Conservation (phyloP, 2,797 vertebrate species). For the Bovichtus diacanthus region DNA sequence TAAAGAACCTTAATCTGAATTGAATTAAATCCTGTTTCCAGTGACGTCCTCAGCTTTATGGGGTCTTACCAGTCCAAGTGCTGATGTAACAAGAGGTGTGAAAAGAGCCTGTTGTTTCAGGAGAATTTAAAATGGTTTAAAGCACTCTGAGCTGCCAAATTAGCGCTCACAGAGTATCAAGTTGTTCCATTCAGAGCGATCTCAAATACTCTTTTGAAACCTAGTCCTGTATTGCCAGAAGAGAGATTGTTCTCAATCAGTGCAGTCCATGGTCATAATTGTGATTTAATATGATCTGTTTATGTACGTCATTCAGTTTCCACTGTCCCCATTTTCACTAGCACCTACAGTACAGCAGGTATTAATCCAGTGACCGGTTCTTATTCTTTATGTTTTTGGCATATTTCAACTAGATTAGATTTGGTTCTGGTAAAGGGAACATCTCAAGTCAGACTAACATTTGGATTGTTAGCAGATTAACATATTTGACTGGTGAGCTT, state of each 20-base stretch:
- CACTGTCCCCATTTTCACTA: slow-evolving; percentile 37
- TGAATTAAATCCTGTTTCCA: slow-evolving; percentile 68
- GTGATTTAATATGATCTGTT: slow-evolving; percentile 59
- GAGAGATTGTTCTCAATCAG: slow-evolving; percentile 50
- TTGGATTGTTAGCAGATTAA: slow-evolving; percentile 49
- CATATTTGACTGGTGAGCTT: slow-evolving; percentile 48
- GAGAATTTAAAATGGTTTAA: slow-evolving; percentile 68
- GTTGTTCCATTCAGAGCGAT: slow-evolving; percentile 62
- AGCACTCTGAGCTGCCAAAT: slow-evolving; percentile 71
- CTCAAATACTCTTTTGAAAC: slow-evolving; percentile 68
- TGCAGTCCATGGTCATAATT: slow-evolving; percentile 20
- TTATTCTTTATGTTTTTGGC: background rate
- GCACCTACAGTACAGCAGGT: slow-evolving; percentile 16
- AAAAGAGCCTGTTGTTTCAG: slow-evolving; percentile 80
- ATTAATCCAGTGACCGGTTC: background rate
- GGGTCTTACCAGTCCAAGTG: slow-evolving; percentile 61
- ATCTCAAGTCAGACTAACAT: slow-evolving; percentile 11
- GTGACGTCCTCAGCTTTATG: slow-evolving; percentile 65
- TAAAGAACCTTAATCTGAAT: slow-evolving; percentile 54
- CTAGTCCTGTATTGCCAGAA: slow-evolving; percentile 52
- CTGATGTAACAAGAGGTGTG: slow-evolving; percentile 71
- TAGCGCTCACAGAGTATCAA: slow-evolving; percentile 66
- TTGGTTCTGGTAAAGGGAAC: background rate
- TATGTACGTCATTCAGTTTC: slow-evolving; percentile 31
- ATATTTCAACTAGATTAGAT: slow-evolving; percentile 13